These are phyloP conservation scores for Drosophila setifemur DNA, from an alignment of 1,140 invertebrate genomes.

Conservation along the genomic window DNA sequence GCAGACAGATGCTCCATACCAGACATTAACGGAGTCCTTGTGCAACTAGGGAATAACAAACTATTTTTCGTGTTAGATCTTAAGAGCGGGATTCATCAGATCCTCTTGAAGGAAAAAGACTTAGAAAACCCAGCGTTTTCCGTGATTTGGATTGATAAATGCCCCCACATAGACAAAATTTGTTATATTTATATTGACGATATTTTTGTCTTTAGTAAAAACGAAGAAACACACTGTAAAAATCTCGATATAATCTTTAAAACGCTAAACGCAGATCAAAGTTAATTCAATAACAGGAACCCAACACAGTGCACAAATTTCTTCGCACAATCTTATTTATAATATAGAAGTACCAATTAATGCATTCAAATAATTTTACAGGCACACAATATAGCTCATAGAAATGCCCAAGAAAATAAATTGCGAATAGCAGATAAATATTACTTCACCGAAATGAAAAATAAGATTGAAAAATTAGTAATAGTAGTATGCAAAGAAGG, in stretches of 20 bases:
- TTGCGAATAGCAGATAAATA: not conserved
- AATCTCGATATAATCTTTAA: not conserved
- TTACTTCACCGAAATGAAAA: slow-evolving; percentile 5
- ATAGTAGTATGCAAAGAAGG: slow-evolving; percentile 31
- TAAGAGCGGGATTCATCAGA: not conserved
- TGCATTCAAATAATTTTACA: not conserved
- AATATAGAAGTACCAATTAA: not conserved
- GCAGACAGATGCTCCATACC: not conserved
- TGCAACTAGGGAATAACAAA: not conserved
- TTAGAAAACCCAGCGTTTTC: not conserved
- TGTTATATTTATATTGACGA: not conserved
- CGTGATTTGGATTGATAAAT: not conserved
- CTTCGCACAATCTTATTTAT: not conserved
- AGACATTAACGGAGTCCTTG: not conserved
- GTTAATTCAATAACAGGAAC: too few relatives aligned
- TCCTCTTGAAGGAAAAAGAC: not conserved
- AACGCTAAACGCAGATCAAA: too few relatives aligned
- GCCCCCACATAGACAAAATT: not conserved
- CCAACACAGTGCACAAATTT: too few relatives aligned
- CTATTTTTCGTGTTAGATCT: not conserved
- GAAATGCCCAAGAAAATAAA: slow-evolving; percentile 1
- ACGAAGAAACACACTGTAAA: not conserved
- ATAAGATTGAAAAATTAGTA: not conserved
- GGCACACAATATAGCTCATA: not conserved
- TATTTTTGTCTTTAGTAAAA: not conserved